Percentiles rank a stretch among this genome's conserved stretches.
Conservation (phyloP, 2,113 vertebrate genomes). For the Cygnus buccinator region DNA sequence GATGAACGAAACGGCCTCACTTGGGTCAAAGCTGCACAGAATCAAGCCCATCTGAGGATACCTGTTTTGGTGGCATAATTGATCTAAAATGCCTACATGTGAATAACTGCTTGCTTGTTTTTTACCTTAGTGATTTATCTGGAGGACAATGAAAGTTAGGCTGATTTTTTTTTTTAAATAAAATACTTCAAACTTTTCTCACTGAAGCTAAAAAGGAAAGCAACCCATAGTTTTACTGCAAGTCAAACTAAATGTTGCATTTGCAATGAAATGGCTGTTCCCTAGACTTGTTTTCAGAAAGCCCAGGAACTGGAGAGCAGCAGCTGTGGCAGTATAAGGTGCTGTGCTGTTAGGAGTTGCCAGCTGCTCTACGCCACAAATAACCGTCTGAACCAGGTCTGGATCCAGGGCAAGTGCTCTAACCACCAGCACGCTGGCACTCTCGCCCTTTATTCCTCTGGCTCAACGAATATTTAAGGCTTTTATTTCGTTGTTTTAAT, state of each 20-base stretch:
- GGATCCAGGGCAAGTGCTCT: background rate
- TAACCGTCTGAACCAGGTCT: background rate
- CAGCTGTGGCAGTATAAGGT: background rate
- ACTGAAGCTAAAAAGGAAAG: background rate
- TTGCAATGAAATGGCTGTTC: background rate
- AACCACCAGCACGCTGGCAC: fast-evolving
- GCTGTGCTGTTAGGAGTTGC: background rate
- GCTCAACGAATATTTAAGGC: background rate
- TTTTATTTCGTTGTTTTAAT: background rate
- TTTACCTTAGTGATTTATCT: background rate
- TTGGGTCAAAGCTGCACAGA: background rate
- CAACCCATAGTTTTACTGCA: background rate
- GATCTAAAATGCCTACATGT: fast-evolving
- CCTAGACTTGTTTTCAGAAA: background rate
- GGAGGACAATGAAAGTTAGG: background rate
- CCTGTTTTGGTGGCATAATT: background rate
- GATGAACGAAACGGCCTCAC: background rate
- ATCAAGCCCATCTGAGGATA: background rate
- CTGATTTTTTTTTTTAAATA: background rate
- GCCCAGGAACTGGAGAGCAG: background rate
- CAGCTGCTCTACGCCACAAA: background rate
- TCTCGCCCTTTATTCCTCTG: background rate
- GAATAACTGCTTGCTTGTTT: background rate
- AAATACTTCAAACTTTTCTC: background rate
- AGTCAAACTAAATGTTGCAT: background rate